A percentile compares a stretch with the other conserved stretches of the same genome.
Conservation (phyloP, 2,888 invertebrate genomes). For the Heliothis peltigera region DNA sequence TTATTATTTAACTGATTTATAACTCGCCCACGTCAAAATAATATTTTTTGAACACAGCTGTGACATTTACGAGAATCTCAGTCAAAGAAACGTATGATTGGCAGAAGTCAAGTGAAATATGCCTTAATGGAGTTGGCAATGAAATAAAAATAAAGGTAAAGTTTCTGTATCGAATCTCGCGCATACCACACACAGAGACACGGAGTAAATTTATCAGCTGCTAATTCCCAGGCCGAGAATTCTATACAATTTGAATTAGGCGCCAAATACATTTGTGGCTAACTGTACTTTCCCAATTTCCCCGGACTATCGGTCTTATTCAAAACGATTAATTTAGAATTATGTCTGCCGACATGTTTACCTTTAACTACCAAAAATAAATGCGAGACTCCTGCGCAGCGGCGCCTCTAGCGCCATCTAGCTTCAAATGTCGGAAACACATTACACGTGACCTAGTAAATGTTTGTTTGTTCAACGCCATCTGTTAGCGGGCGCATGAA, state of each 20-base stretch:
- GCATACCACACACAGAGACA: conserved; percentile 7
- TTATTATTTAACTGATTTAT: too few species aligned
- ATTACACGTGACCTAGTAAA: conserved; percentile 42
- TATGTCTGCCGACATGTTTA: conserved; percentile 71
- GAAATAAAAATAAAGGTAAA: conserved; percentile 8
- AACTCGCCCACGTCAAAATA: too few species aligned
- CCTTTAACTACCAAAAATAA: conserved; percentile 83
- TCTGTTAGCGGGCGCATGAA: conserved; percentile 51
- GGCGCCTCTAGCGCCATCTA: conserved; percentile 72
- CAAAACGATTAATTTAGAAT: conserved; percentile 67
- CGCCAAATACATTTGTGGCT: conserved; percentile 24
- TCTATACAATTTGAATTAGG: conserved; percentile 27
- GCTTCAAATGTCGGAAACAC: conserved; percentile 13
- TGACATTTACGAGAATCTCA: too few species aligned
- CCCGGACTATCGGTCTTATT: conserved; percentile 57
- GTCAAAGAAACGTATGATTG: not conserved
- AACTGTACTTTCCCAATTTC: conserved; percentile 46
- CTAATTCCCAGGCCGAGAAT: conserved; percentile 21
- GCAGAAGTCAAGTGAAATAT: not conserved
- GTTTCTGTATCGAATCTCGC: conserved; percentile 12
- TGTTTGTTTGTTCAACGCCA: conserved; percentile 58
- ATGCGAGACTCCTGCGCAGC: conserved; percentile 70
- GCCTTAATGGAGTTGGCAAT: not conserved
- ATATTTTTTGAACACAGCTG: too few species aligned
- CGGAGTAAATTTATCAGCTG: conserved; percentile 23